Base-by-base conservation (phyloP, 2,797 vertebrate genomes). In the Catharus ustulatus region DNA sequence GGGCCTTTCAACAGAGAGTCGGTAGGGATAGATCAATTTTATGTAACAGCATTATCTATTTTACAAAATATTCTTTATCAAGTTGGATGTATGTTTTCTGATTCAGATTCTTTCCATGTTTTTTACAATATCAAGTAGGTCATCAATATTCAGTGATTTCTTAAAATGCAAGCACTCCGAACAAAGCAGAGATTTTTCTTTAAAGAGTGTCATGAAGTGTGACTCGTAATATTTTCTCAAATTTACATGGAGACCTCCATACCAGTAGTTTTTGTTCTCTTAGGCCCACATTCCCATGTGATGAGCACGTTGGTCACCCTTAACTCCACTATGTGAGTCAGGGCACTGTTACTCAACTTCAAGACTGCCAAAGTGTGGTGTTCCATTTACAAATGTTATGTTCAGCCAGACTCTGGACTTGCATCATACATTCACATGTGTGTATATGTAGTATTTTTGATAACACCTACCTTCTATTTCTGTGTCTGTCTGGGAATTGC, bases 391-490 rank as follows among this genome's bases (percentile, higher is more conserved):
- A 77, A 55, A 90, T 8, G 9, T 15, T 71, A 36, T 10, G 13
- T 48, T 79, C 59, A 93, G 57, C 2, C 52, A 82, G 59, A 87
- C 16, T 29, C 3, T 42, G 17, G 32, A 63, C 36, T 48, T 51
- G 20, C 26, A 45, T 19, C 5, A 27, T 9, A 22, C 7, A 46
- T 6, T 62, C 29, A 19, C 5, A 15, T 14, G 18, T 30, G 43
- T 34, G 21, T 14, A 20, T 13, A 17, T 23, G 27, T 6, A 38
- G 23, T 38, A 51, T 32, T 74, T 81, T 57, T 84, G 29, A 7
- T 72, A 87, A 96, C 34, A 92, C 61, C 91, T 97, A 99, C 99
- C 99, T 98, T 98, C 98, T 36, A 96, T 85, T 97, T 99, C 98
- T 73, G 61, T 40, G 51, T 98, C 98, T 68, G 94, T 93, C 89